Evolutionary conservation across 2,888 invertebrate species (phyloP).

Genomic region (Chromoteleia sp.): DNA sequence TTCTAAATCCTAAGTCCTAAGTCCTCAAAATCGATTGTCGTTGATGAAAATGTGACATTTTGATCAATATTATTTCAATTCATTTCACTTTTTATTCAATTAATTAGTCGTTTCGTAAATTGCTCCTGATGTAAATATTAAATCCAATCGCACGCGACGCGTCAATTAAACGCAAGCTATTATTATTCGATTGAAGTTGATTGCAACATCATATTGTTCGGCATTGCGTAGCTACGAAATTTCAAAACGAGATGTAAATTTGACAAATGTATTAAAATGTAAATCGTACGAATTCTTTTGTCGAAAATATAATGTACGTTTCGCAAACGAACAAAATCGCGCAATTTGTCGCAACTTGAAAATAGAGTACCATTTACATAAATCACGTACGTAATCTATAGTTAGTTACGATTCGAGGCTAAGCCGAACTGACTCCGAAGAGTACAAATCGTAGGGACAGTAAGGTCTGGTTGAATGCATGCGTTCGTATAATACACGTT

Average conservation of each 20-base stretch:
- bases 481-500: conserved; percentile 28
- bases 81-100: background rate
- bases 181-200: background rate
- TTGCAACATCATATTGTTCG: background rate
- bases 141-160: background rate
- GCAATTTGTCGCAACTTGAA: conserved; percentile 12
- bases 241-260: conserved; percentile 1
- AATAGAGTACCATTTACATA: conserved; percentile 34
- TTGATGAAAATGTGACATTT: no score
- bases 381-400: conserved; percentile 31
- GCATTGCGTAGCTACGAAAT: background rate
- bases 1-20: no score
- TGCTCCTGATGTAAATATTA: background rate
- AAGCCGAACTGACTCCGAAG: conserved; percentile 32
- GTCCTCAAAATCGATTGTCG: no score
- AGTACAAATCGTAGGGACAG: conserved; percentile 53
- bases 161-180: background rate
- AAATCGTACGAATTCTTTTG: background rate
- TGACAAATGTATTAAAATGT: background rate
- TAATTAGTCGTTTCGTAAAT: background rate
- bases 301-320: background rate
- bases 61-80: no score
- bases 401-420: conserved; percentile 40
- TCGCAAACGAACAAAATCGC: background rate
- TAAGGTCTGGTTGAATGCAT: conserved; percentile 42